Conservation (phyloP, 2,113 vertebrate genomes). For the Ammodytes marinus region DNA sequence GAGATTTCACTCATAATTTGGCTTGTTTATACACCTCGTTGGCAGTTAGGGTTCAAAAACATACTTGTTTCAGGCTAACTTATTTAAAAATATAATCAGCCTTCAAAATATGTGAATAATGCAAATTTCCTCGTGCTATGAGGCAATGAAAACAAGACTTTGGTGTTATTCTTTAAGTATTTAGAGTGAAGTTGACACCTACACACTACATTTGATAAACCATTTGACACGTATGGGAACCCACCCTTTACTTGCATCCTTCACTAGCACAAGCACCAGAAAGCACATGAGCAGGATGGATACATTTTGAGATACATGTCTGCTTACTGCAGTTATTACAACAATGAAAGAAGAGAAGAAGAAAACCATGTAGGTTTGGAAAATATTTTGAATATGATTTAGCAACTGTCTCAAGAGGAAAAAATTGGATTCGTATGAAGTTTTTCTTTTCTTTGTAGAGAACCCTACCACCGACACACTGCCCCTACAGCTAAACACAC, state of each 20-base stretch:
- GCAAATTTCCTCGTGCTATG: neutral
- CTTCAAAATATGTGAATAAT: neutral
- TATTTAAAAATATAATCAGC: neutral
- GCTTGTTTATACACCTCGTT: slow-evolving; percentile 22
- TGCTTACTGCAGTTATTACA: too few relatives aligned
- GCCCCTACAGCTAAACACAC: too few relatives aligned
- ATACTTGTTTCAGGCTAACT: neutral
- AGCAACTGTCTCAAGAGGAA: too few relatives aligned
- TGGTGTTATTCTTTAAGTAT: neutral
- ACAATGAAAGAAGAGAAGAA: too few relatives aligned
- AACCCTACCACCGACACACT: too few relatives aligned
- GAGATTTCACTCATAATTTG: slow-evolving; percentile 3
- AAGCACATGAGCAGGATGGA: neutral
- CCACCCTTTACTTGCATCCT: neutral
- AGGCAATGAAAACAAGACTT: neutral
- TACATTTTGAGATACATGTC: too few relatives aligned
- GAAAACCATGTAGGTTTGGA: too few relatives aligned
- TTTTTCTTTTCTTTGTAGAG: too few relatives aligned
- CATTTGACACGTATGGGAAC: neutral
- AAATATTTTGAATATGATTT: too few relatives aligned
- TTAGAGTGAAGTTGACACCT: neutral
- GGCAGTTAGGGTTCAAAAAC: slow-evolving; percentile 17
- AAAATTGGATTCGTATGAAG: too few relatives aligned
- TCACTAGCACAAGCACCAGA: neutral
- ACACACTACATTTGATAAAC: neutral